These are phyloP conservation scores for Mesoclemmys tuberculata DNA, from an alignment of 2,113 vertebrate species.

Conservation along the genomic window DNA sequence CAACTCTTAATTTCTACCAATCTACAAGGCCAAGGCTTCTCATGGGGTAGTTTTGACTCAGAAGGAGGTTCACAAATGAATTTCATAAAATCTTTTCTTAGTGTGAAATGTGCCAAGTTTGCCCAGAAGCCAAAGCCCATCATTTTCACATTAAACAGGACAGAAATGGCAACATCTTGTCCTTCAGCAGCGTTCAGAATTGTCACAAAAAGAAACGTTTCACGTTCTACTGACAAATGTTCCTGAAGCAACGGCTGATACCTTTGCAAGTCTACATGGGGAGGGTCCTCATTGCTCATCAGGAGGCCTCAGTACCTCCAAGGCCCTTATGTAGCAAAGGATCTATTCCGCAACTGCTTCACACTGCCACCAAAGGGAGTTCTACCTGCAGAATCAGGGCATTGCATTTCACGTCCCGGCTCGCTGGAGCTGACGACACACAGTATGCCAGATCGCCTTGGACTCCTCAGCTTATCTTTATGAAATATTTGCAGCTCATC, in stretches of 20 bases:
- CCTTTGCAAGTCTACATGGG: not conserved
- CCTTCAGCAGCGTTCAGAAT: not conserved
- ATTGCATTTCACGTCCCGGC: not conserved
- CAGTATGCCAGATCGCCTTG: not conserved
- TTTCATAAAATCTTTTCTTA: rapidly evolving
- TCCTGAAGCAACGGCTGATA: not conserved
- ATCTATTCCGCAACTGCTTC: not conserved
- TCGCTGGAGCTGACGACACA: not conserved
- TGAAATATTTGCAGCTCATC: not conserved
- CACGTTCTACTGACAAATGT: not conserved
- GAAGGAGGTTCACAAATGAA: not conserved
- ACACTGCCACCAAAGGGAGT: not conserved
- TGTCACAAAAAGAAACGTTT: not conserved
- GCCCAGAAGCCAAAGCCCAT: not conserved
- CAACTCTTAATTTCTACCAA: not conserved
- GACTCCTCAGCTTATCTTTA: not conserved
- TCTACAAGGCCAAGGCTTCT: not conserved
- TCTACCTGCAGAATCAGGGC: not conserved
- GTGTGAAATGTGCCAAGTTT: not conserved
- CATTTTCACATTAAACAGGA: not conserved
- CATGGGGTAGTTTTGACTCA: not conserved
- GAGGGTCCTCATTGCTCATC: rapidly evolving
- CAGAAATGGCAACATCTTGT: not conserved
- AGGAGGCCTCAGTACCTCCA: not conserved
- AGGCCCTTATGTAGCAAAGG: not conserved